Evolutionary conservation across 2,113 vertebrate species (phyloP).

Genomic region (Procapra przewalskii): DNA sequence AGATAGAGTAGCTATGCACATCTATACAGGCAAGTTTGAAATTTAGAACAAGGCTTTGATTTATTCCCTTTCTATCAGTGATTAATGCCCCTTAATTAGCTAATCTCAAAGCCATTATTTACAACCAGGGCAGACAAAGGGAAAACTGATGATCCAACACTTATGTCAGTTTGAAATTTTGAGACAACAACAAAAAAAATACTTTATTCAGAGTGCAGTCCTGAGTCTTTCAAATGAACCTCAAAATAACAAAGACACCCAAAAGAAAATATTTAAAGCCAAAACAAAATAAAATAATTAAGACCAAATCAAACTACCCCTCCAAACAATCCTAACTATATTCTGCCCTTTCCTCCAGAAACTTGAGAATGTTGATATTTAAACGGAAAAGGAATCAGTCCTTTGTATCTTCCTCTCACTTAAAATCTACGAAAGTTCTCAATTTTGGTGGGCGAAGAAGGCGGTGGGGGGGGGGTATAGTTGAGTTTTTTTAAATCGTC

Average conservation of each 20-base stretch:
- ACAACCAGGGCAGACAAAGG: slow-evolving; percentile 80
- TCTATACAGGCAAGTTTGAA: slow-evolving; percentile 73
- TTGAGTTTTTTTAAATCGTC: neutral
- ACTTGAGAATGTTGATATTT: neutral
- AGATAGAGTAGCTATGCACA: slow-evolving; percentile 78
- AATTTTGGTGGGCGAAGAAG: neutral
- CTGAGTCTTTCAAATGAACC: neutral
- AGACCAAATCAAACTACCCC: neutral
- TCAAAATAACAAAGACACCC: slow-evolving; percentile 55
- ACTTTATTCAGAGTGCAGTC: slow-evolving; percentile 49
- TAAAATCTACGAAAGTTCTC: neutral
- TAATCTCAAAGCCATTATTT: slow-evolving; percentile 88
- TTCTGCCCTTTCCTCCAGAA: neutral
- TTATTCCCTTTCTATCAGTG: slow-evolving; percentile 85
- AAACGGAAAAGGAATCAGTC: neutral
- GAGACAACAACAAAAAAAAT: slow-evolving; percentile 63
- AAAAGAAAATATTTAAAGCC: neutral
- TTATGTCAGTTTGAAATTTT: slow-evolving; percentile 77
- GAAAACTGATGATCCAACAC: slow-evolving; percentile 80
- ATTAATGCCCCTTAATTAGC: slow-evolving; percentile 88
- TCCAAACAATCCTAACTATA: neutral
- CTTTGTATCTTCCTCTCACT: neutral
- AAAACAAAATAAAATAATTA: slow-evolving; percentile 41
- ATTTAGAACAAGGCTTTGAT: slow-evolving; percentile 80
- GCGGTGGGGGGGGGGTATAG: neutral